Conservation (phyloP, 37 sponge, comb jelly and placozoan species). For the Diacarnus erythraeanus region DNA sequence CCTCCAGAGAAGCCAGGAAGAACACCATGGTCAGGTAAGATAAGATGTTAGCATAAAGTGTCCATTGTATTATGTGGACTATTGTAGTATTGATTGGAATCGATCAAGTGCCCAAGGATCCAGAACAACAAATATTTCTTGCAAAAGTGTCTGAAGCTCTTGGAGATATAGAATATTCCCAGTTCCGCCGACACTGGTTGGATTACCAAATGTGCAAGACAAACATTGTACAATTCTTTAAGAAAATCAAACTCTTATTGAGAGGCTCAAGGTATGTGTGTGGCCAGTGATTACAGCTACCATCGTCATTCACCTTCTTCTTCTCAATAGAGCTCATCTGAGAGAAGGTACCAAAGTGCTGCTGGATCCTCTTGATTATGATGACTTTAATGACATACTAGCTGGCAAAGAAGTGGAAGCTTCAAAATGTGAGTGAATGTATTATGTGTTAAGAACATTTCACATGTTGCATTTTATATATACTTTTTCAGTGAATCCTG, state of each 20-base stretch:
- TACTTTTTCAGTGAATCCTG: not conserved
- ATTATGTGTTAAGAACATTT: no score
- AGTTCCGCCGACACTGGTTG: slow-evolving; percentile 72
- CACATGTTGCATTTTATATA: not conserved
- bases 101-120: slow-evolving; percentile 33
- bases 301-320: not conserved
- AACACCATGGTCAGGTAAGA: slow-evolving; percentile 43
- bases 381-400: slow-evolving; percentile 56
- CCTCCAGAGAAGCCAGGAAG: slow-evolving; percentile 6
- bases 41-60: no score
- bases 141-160: slow-evolving; percentile 29
- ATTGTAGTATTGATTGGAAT: slow-evolving; percentile 57
- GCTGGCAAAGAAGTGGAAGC: slow-evolving; percentile 27
- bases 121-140: slow-evolving; percentile 42
- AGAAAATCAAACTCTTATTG: slow-evolving; percentile 67
- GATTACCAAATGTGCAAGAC: slow-evolving; percentile 67
- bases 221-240: slow-evolving; percentile 69
- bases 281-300: not conserved
- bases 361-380: slow-evolving; percentile 63
- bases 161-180: slow-evolving; percentile 55
- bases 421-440: not conserved
- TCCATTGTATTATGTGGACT: not conserved
- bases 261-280: slow-evolving; percentile 70
- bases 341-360: slow-evolving; percentile 66
- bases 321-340: slow-evolving; percentile 35